phyloP scores from a whole-genome alignment of 2,888 invertebrate species.

The Scaptomyza caliginosa region DNA sequence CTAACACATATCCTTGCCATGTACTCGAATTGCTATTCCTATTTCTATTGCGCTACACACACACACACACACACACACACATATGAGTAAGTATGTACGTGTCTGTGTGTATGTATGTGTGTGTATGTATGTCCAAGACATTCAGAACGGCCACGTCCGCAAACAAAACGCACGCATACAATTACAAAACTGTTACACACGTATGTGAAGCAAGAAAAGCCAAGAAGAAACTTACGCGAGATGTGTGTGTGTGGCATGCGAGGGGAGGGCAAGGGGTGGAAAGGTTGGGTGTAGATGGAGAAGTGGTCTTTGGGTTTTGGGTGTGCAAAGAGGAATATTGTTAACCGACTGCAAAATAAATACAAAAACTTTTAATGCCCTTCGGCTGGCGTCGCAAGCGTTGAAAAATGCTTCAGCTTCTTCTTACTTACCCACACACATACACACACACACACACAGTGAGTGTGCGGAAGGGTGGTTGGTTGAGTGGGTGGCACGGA shows the following conservation, averaged over 20 bases:
- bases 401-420: constrained; percentile 75
- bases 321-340: constrained; percentile 73
- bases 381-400: constrained; percentile 60
- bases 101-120: constrained; percentile 26
- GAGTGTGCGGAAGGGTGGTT: neutral
- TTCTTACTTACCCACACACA: constrained; percentile 36
- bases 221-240: constrained; percentile 33
- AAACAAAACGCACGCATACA: constrained; percentile 79
- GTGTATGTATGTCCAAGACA: constrained; percentile 66
- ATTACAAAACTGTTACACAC: constrained; percentile 70
- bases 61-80: neutral
- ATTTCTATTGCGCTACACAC: constrained; percentile 57
- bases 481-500: constrained; percentile 28
- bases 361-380: constrained; percentile 81
- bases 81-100: neutral
- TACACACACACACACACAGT: neutral
- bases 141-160: constrained; percentile 72
- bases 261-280: neutral
- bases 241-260: neutral
- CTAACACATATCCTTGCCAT: constrained; percentile 47
- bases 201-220: constrained; percentile 38
- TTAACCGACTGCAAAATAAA: constrained; percentile 82
- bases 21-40: constrained; percentile 65
- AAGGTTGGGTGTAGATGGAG: too few species aligned
- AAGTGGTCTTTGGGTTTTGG: constrained; percentile 13